A percentile compares a stretch with the other conserved stretches of the same genome.
phyloP scores from a whole-genome alignment of 2,888 invertebrate species.

The Watsonalla cultraria region DNA sequence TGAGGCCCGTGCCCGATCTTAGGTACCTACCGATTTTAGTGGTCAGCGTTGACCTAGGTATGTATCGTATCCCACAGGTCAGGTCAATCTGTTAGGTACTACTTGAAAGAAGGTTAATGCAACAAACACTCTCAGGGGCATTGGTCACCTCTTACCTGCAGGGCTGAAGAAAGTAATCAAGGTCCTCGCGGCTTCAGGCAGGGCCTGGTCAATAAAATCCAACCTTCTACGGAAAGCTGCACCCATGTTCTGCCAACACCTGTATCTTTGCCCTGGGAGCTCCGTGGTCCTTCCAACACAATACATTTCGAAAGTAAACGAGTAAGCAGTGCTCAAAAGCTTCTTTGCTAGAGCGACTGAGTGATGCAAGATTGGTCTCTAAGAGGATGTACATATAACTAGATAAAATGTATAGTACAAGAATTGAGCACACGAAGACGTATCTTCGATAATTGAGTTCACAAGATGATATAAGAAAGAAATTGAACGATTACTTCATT shows the following conservation, averaged over 20 bases:
- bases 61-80: too few species aligned
- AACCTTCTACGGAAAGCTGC: constrained; percentile 21
- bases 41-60: too few species aligned
- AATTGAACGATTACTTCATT: constrained; percentile 22
- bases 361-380: background rate
- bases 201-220: constrained; percentile 25
- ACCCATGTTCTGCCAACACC: constrained; percentile 35
- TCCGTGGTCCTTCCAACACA: constrained; percentile 27
- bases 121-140: background rate
- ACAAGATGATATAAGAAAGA: background rate
- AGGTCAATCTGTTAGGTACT: too few species aligned
- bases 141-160: constrained; percentile 34
- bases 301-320: background rate
- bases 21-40: too few species aligned
- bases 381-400: too few species aligned
- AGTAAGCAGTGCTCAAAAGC: too few species aligned
- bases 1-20: too few species aligned
- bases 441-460: too few species aligned
- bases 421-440: too few species aligned
- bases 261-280: constrained; percentile 25
- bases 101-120: background rate
- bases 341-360: too few species aligned
- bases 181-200: constrained; percentile 32
- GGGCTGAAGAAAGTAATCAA: constrained; percentile 49
- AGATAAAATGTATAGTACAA: too few species aligned